Evolutionary conservation across 1,140 invertebrate species (phyloP).

Genomic region (Berghia stephanieae): DNA sequence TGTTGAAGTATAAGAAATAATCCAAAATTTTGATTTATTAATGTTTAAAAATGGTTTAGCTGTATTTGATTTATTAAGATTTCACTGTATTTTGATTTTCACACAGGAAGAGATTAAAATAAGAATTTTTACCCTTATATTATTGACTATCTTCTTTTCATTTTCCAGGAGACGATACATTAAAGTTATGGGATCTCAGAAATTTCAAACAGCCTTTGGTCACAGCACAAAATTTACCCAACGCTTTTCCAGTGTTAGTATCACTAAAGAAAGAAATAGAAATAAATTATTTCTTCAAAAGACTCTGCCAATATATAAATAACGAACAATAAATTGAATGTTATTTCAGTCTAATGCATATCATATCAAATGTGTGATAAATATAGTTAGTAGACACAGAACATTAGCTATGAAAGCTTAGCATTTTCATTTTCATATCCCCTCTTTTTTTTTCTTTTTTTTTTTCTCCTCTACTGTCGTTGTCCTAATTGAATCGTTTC

Average conservation of each 20-base stretch:
- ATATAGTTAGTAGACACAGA: neutral
- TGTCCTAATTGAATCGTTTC: too few species aligned
- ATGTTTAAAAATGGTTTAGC: too few species aligned
- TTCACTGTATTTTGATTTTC: too few species aligned
- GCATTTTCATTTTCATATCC: neutral
- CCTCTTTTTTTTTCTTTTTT: neutral
- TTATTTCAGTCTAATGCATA: too few species aligned
- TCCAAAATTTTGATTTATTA: too few species aligned
- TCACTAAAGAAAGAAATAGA: conserved; percentile 6
- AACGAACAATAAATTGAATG: neutral
- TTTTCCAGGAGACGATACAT: conserved; percentile 80
- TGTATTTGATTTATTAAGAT: too few species aligned
- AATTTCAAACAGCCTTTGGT: conserved; percentile 83
- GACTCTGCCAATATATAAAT: neutral
- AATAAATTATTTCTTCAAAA: neutral
- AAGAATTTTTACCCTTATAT: too few species aligned
- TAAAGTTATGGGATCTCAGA: conserved; percentile 95
- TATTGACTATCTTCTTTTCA: conserved; percentile 17
- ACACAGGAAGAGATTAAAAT: too few species aligned
- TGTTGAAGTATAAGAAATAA: too few species aligned
- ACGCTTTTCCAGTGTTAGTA: conserved; percentile 78
- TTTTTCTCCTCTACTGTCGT: neutral
- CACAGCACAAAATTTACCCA: conserved; percentile 77
- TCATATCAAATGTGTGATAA: too few species aligned
- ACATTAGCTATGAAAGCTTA: neutral